These are phyloP conservation scores for Columba janthina DNA, from an alignment of 2,113 vertebrate genomes.

Conservation along the genomic window DNA sequence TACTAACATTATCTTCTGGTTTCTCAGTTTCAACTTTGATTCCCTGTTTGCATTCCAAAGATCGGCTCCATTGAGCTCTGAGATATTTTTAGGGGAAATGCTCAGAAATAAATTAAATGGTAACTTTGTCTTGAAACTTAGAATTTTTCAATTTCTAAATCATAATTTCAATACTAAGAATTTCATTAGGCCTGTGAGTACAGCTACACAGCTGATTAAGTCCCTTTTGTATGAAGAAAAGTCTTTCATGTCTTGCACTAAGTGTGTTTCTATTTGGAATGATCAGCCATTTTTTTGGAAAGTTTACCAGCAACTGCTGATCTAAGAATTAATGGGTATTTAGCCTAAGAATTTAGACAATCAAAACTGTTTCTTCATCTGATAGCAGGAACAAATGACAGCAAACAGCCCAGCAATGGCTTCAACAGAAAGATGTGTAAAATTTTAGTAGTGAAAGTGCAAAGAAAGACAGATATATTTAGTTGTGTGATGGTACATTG, in stretches of 20 bases:
- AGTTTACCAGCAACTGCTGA: background rate
- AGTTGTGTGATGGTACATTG: background rate
- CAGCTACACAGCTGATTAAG: background rate
- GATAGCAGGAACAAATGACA: background rate
- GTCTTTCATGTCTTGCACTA: background rate
- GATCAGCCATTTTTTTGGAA: background rate
- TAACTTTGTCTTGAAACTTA: background rate
- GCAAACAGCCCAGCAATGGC: background rate
- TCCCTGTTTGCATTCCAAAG: background rate
- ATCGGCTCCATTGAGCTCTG: background rate
- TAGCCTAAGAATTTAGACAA: background rate
- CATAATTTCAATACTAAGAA: background rate
- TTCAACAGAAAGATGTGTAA: background rate
- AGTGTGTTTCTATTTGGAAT: background rate
- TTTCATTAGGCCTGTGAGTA: background rate
- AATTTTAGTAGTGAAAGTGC: background rate
- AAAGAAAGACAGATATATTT: background rate
- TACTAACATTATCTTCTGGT: background rate
- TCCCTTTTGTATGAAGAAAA: background rate
- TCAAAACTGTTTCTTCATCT: background rate
- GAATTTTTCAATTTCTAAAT: background rate
- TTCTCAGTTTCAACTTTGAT: background rate
- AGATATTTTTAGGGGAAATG: background rate
- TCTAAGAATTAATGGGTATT: background rate
- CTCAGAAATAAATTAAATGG: background rate